Percentiles rank a stretch among this genome's conserved stretches.
phyloP scores from a whole-genome alignment of 64 coral and sea anemone species.

The Hydrozoanthus tunicans region DNA sequence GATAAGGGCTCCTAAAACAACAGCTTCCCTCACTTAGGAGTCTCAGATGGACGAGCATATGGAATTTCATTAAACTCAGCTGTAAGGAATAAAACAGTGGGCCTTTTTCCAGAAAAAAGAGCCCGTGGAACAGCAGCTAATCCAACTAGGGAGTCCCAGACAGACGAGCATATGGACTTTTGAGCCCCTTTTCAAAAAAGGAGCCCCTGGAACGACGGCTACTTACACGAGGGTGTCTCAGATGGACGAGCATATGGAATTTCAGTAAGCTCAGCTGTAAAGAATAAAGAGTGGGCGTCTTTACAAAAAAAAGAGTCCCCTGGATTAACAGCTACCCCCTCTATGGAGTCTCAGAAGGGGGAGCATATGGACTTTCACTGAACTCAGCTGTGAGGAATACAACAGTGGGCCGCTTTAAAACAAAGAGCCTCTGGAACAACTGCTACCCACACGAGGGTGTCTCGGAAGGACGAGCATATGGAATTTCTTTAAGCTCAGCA shows the following conservation, averaged over 20 bases:
- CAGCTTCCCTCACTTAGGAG: too few relatives aligned
- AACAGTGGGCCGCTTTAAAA: not conserved
- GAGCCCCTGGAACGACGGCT: too few relatives aligned
- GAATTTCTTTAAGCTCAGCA: slow-evolving; percentile 48
- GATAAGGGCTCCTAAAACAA: not conserved
- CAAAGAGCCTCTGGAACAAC: too few relatives aligned
- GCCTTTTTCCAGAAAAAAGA: not conserved
- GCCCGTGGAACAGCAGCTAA: too few relatives aligned
- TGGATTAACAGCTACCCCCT: too few relatives aligned
- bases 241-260: not conserved
- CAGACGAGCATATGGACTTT: not conserved
- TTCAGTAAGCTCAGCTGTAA: slow-evolving; percentile 59
- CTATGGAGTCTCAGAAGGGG: not conserved
- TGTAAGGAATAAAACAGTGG: not conserved
- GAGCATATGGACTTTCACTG: not conserved
- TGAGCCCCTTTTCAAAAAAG: too few relatives aligned
- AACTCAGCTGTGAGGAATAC: slow-evolving; percentile 27
- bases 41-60: not conserved
- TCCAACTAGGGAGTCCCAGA: too few relatives aligned
- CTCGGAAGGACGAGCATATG: not conserved
- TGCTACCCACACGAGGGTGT: too few relatives aligned
- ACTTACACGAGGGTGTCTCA: not conserved
- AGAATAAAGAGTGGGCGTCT: too few relatives aligned
- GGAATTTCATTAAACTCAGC: slow-evolving; percentile 56
- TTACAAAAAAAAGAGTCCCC: not conserved